These are phyloP conservation scores for Serinus canaria DNA, from an alignment of 2,113 vertebrate species.

Conservation along the genomic window DNA sequence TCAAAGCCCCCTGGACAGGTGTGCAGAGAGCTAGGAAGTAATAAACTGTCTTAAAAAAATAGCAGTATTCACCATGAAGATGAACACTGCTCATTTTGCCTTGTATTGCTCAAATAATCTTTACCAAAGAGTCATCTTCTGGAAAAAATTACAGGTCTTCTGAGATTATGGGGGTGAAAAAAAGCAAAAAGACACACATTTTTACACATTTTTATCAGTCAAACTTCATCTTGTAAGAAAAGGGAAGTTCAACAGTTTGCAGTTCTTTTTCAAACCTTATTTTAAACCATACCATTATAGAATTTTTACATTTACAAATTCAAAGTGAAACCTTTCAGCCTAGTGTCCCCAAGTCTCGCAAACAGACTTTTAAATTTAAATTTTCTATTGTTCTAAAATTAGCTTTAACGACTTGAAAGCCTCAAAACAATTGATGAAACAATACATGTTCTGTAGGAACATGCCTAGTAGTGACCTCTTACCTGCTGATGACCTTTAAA, in stretches of 20 bases:
- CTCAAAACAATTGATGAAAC: not conserved
- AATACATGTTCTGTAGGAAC: not conserved
- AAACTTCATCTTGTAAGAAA: not conserved
- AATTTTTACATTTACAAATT: not conserved
- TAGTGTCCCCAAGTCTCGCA: not conserved
- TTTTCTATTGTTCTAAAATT: not conserved
- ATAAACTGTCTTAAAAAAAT: not conserved
- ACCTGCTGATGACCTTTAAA: slow-evolving; percentile 28
- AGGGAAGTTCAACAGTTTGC: not conserved
- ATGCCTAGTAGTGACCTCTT: not conserved
- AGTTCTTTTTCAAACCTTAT: not conserved
- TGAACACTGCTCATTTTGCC: not conserved
- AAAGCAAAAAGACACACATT: not conserved
- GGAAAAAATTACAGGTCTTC: not conserved
- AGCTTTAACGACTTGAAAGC: not conserved
- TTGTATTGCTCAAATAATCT: not conserved
- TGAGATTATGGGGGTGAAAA: accelerated
- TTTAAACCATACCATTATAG: not conserved
- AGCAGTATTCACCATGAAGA: not conserved
- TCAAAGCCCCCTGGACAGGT: not conserved
- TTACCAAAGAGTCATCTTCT: not conserved
- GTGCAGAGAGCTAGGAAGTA: not conserved
- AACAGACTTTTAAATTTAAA: not conserved
- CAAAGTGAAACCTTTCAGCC: not conserved
- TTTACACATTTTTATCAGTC: not conserved